Percentiles rank a stretch among this genome's conserved stretches.
Evolutionary conservation across 2,888 invertebrate genomes (phyloP).

Genomic region (Agrotis puta): DNA sequence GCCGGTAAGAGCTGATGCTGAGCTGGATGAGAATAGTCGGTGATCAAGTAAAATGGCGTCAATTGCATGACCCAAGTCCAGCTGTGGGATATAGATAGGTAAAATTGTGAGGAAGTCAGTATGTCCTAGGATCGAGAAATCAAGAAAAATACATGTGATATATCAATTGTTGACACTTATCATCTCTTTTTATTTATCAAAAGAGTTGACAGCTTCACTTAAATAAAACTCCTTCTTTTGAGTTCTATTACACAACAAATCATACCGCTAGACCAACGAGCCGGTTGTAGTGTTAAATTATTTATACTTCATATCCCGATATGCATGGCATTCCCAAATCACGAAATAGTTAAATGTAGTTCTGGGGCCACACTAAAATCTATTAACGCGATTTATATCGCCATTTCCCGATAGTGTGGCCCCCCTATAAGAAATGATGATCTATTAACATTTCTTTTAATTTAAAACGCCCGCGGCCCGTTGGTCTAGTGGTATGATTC

Average conservation of each 20-base stretch:
- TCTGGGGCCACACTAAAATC: no score
- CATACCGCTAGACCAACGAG: slow-evolving; percentile 34
- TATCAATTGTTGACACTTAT: neutral
- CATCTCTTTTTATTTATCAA: neutral
- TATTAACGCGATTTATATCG: no score
- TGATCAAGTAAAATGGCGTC: no score
- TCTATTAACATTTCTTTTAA: neutral
- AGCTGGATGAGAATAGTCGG: no score
- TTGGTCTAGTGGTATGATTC: slow-evolving; percentile 91
- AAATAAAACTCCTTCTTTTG: no score
- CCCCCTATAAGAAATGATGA: neutral
- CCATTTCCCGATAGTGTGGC: no score
- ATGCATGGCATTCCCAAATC: neutral
- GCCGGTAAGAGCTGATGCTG: no score
- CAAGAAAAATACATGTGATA: no score
- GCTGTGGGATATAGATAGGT: no score
- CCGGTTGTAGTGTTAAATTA: neutral
- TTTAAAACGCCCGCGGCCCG: slow-evolving; percentile 76
- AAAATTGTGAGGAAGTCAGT: no score
- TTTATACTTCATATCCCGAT: neutral
- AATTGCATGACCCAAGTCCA: no score
- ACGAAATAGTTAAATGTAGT: slow-evolving; percentile 14
- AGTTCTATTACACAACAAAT: neutral
- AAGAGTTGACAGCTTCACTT: neutral
- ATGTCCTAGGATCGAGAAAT: no score